Conservation (phyloP, 2,888 invertebrate genomes). For the Synergus laeviventris region DNA sequence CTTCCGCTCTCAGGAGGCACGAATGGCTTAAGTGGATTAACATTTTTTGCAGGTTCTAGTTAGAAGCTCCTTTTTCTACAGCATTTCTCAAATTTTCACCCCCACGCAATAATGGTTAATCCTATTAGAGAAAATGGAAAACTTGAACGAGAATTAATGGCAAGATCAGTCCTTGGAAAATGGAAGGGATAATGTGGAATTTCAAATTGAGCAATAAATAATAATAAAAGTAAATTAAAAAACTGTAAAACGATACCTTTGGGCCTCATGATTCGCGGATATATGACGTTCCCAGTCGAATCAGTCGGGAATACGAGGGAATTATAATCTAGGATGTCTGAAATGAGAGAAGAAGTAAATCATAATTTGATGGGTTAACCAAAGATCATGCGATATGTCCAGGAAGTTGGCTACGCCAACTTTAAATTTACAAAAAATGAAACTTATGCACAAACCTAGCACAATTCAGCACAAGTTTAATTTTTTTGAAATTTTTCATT, state of each 20-base stretch:
- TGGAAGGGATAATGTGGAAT: not conserved
- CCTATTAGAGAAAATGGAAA: not conserved
- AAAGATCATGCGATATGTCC: too few relatives aligned
- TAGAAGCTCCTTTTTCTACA: slow-evolving; percentile 8
- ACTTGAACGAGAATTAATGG: not conserved
- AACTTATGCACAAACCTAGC: too few relatives aligned
- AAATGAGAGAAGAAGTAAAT: slow-evolving; percentile 77
- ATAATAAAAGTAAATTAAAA: slow-evolving; percentile 28
- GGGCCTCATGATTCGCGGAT: slow-evolving; percentile 83
- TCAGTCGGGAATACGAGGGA: slow-evolving; percentile 86
- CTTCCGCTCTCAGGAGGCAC: slow-evolving; percentile 27
- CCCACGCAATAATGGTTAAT: not conserved
- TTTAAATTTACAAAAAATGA: too few relatives aligned
- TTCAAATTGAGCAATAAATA: not conserved
- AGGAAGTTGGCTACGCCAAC: too few relatives aligned
- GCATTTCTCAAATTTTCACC: not conserved
- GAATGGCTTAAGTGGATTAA: slow-evolving; percentile 52
- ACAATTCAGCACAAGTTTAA: too few relatives aligned
- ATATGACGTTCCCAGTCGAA: slow-evolving; percentile 83
- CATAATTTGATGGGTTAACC: slow-evolving; percentile 44
- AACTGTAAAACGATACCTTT: slow-evolving; percentile 80
- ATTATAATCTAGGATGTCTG: slow-evolving; percentile 86
- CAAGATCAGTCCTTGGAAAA: not conserved
- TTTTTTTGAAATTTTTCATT: too few relatives aligned
- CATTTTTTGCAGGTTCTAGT: slow-evolving; percentile 29